phyloP scores from a whole-genome alignment of 2,113 vertebrate genomes.

The Pleuronectes platessa region DNA sequence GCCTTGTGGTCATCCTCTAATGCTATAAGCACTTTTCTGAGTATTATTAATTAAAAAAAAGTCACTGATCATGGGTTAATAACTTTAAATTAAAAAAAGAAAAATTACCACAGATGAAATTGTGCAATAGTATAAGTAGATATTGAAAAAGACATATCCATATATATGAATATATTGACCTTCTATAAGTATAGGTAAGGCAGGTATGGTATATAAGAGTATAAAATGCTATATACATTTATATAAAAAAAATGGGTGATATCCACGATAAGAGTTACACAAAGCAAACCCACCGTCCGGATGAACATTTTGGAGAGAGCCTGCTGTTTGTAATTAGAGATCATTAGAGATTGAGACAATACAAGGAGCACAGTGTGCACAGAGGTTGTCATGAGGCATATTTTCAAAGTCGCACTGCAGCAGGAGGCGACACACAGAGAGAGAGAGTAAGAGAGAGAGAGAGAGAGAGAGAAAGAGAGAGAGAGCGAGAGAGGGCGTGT shows the following conservation, averaged over 20 bases:
- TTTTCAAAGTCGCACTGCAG: constrained; percentile 1
- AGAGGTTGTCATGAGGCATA: constrained; percentile 2
- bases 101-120: background rate
- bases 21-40: background rate
- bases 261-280: too few species aligned
- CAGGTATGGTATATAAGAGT: too few species aligned
- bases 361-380: constrained; percentile 1
- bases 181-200: too few species aligned
- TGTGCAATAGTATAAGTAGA: too few species aligned
- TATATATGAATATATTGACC: too few species aligned
- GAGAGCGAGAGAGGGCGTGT: background rate
- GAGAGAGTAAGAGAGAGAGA: background rate
- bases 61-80: background rate
- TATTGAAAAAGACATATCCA: too few species aligned
- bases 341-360: constrained; percentile 58
- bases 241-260: too few species aligned
- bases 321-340: constrained; percentile 67
- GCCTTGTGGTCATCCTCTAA: constrained; percentile 1
- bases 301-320: background rate
- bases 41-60: background rate
- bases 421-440: constrained; percentile 4
- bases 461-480: background rate
- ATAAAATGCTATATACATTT: too few species aligned
- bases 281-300: too few species aligned
- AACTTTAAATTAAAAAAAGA: background rate